Evolutionary conservation across 2,797 vertebrate species (phyloP).

Genomic region (Falco cherrug): DNA sequence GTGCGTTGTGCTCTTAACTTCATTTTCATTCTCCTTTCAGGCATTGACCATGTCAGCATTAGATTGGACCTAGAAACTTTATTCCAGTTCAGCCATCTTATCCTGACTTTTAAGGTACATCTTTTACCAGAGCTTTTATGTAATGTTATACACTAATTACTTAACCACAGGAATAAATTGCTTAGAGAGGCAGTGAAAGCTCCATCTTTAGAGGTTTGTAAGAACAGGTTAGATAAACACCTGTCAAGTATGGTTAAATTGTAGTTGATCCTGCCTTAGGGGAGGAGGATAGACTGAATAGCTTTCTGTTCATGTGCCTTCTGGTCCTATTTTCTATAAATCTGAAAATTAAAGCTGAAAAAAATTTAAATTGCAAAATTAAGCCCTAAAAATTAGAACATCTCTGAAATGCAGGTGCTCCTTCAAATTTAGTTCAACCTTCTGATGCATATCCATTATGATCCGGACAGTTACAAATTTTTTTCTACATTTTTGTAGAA

Average conservation of each 20-base stretch:
- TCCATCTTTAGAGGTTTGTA: conserved; percentile 4
- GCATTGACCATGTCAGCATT: conserved; percentile 85
- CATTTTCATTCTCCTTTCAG: conserved; percentile 67
- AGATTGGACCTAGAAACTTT: conserved; percentile 85
- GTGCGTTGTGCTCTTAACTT: neutral
- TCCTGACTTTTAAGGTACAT: conserved; percentile 91
- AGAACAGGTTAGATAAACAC: conserved; percentile 59
- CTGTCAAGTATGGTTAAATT: conserved; percentile 54
- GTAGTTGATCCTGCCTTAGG: conserved; percentile 39
- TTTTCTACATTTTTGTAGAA: neutral
- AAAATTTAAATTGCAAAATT: neutral
- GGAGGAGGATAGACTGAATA: neutral
- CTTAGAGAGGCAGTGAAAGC: conserved; percentile 29
- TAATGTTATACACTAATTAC: conserved; percentile 18
- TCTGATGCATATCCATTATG: neutral
- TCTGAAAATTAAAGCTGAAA: conserved; percentile 1
- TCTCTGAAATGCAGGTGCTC: neutral
- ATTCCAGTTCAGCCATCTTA: conserved; percentile 93
- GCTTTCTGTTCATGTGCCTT: neutral
- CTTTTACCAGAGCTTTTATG: conserved; percentile 1
- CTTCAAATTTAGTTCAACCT: neutral
- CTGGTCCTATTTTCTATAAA: conserved; percentile 14
- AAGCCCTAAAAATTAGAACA: neutral
- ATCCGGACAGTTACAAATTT: neutral
- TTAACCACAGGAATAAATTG: conserved; percentile 46